Evolutionary conservation across 2,113 vertebrate genomes (phyloP).

Genomic region (Cyphomyrus discorhynchus): DNA sequence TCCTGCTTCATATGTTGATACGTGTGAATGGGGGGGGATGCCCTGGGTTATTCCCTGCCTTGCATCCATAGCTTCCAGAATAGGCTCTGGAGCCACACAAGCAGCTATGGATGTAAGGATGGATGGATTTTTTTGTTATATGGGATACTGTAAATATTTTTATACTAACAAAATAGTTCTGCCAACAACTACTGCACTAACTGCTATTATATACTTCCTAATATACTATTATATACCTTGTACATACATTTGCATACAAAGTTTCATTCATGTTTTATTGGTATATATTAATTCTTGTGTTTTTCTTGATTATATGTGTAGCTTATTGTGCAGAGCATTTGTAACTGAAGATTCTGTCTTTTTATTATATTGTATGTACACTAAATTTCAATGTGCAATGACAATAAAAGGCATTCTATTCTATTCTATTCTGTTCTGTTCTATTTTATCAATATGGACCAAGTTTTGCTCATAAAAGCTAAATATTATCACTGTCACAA

Average conservation of each 20-base stretch:
- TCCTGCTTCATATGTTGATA: background rate
- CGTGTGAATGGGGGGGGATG: background rate
- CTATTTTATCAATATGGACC: background rate
- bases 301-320: too few species aligned
- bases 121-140: background rate
- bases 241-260: too few species aligned
- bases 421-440: too few species aligned
- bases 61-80: background rate
- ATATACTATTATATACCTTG: too few species aligned
- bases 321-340: too few species aligned
- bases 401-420: too few species aligned
- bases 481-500: background rate
- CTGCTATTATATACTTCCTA: too few species aligned
- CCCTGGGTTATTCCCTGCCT: background rate
- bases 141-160: background rate
- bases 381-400: too few species aligned
- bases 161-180: background rate
- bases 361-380: too few species aligned
- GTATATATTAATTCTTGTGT: too few species aligned
- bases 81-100: background rate
- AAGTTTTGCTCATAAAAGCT: background rate
- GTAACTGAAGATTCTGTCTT: too few species aligned
- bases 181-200: background rate
- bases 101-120: background rate
- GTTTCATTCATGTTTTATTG: too few species aligned